Evolutionary conservation across 1,140 invertebrate genomes (phyloP).

Genomic region (Heliconius hermathena): DNA sequence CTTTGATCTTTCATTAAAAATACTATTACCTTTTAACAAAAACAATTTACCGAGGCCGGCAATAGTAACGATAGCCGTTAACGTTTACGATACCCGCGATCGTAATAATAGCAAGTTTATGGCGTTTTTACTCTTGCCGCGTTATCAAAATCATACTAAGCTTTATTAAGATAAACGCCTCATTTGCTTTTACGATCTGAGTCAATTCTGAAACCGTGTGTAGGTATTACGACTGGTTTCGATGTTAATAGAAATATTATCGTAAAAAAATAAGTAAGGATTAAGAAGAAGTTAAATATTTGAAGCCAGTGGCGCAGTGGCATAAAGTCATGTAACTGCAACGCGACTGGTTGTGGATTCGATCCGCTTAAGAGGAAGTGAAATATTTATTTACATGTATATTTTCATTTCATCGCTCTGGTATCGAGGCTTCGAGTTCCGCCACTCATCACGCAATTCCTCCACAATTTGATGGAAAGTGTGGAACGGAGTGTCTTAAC

Average conservation of each 20-base stretch:
- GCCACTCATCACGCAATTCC: too few relatives aligned
- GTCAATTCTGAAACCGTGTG: conserved; percentile 26
- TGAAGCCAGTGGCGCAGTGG: too few relatives aligned
- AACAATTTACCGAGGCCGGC: conserved; percentile 40
- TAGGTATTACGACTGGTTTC: neutral
- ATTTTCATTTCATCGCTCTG: too few relatives aligned
- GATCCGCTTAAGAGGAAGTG: too few relatives aligned
- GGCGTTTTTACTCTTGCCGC: conserved; percentile 43
- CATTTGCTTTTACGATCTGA: conserved; percentile 44
- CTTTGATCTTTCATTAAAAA: conserved; percentile 32
- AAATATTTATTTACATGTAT: too few relatives aligned
- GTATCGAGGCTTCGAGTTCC: too few relatives aligned
- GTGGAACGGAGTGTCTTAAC: too few relatives aligned
- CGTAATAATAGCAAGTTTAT: conserved; percentile 48
- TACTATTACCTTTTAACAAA: conserved; percentile 29
- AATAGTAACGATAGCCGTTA: conserved; percentile 47
- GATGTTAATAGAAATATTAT: neutral
- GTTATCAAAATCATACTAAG: conserved; percentile 46
- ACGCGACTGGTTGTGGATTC: too few relatives aligned
- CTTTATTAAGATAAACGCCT: conserved; percentile 46
- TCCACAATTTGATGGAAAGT: too few relatives aligned
- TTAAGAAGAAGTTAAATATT: too few relatives aligned
- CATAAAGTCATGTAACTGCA: too few relatives aligned
- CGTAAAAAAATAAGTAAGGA: neutral
- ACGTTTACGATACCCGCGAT: conserved; percentile 44